These are phyloP conservation scores for Panagrolaimus sp. DNA, from an alignment of 1,140 invertebrate species.

Conservation along the genomic window DNA sequence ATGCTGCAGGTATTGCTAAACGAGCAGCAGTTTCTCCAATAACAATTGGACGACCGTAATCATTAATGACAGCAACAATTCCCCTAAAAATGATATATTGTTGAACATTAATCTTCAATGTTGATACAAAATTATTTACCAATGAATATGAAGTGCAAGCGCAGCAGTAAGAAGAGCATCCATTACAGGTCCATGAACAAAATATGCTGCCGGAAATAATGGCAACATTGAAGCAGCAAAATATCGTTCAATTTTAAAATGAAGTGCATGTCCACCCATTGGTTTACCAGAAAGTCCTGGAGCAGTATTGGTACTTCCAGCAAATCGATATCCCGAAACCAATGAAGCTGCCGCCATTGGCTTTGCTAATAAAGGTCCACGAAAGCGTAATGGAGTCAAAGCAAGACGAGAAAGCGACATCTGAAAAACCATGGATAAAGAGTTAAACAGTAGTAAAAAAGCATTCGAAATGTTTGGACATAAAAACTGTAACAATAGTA, in stretches of 20 bases:
- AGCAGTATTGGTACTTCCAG: not conserved
- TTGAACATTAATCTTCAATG: conserved; percentile 13
- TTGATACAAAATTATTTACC: conserved; percentile 28
- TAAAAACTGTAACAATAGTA: not conserved
- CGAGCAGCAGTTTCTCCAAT: conserved; percentile 53
- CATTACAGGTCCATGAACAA: conserved; percentile 55
- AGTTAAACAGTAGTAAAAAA: not conserved
- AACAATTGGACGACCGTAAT: conserved; percentile 57
- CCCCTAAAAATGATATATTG: conserved; percentile 48
- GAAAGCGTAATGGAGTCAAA: not conserved
- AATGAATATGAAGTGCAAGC: conserved; percentile 54
- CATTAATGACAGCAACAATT: conserved; percentile 46
- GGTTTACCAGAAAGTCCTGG: not conserved
- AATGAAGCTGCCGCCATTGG: not conserved
- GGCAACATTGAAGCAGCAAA: conserved; percentile 50
- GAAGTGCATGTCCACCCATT: not conserved
- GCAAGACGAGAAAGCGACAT: conserved; percentile 13
- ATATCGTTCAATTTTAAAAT: conserved; percentile 52
- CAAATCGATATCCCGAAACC: not conserved
- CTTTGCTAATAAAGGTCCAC: not conserved
- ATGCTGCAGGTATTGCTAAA: conserved; percentile 34
- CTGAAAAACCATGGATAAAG: not conserved
- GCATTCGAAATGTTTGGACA: not conserved
- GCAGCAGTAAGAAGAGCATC: conserved; percentile 51
- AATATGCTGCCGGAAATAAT: conserved; percentile 54